These are phyloP conservation scores for Cyanoliseus patagonus DNA, from an alignment of 2,113 vertebrate species.

Conservation along the genomic window DNA sequence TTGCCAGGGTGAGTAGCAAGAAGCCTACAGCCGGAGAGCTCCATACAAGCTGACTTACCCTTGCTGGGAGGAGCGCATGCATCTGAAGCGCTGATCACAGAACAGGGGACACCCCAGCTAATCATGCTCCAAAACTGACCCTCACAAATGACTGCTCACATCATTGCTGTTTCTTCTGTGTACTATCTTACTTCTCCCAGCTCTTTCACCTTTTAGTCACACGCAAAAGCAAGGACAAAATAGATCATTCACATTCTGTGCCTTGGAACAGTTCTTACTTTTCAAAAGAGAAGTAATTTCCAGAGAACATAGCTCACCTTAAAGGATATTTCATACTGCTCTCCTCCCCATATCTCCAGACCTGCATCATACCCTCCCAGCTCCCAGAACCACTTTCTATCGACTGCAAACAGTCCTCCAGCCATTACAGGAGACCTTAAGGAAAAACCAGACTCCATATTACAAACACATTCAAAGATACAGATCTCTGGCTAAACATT, in stretches of 20 bases:
- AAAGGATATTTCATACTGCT: conserved; percentile 89
- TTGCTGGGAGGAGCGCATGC: not conserved
- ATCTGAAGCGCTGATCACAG: not conserved
- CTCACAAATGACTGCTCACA: not conserved
- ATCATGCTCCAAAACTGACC: not conserved
- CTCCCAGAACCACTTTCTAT: conserved; percentile 97
- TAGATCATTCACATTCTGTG: not conserved
- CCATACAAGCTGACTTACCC: not conserved
- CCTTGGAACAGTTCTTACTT: conserved; percentile 30
- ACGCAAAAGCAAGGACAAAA: conserved; percentile 18
- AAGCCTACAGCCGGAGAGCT: not conserved
- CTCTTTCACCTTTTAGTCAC: not conserved
- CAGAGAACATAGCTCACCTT: conserved; percentile 77
- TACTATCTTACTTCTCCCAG: not conserved
- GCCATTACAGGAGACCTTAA: conserved; percentile 98
- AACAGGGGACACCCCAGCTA: not conserved
- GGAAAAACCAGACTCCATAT: conserved; percentile 62
- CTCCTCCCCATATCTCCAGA: conserved; percentile 88
- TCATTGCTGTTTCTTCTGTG: not conserved
- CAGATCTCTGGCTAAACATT: not conserved
- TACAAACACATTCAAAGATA: conserved; percentile 54
- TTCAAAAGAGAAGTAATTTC: conserved; percentile 28
- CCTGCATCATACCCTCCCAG: conserved; percentile 84
- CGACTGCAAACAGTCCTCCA: conserved; percentile 94
- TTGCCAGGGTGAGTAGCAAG: not conserved